A percentile compares a stretch with the other conserved stretches of the same genome.
Evolutionary conservation across 2,797 vertebrate species (phyloP).

Genomic region (Sebastes trivittatus): DNA sequence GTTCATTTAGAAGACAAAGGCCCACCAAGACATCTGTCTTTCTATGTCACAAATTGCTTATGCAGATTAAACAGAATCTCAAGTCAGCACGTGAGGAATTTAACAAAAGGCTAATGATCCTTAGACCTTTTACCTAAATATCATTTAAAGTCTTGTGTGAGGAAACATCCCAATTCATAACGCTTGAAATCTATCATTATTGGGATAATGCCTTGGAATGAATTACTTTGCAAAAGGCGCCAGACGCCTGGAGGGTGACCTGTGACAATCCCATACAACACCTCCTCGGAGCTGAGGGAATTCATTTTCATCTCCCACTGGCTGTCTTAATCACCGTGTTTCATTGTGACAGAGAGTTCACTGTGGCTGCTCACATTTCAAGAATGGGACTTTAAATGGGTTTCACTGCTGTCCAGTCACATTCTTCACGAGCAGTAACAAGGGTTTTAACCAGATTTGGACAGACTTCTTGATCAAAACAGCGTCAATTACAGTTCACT

Average conservation of each 20-base stretch:
- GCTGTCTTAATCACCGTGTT: conserved; percentile 82
- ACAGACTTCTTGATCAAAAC: conserved; percentile 40
- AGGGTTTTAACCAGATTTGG: conserved; percentile 19
- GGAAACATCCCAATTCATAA: conserved; percentile 84
- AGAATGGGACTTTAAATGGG: conserved; percentile 37
- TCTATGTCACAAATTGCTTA: conserved; percentile 34
- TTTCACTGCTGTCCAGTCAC: conserved; percentile 31
- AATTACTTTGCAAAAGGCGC: conserved; percentile 79
- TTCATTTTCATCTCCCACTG: conserved; percentile 86
- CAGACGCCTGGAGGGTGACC: conserved; percentile 78
- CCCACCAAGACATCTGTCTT: neutral
- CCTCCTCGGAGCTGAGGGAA: conserved; percentile 76
- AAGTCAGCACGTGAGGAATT: conserved; percentile 60
- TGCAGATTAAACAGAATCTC: conserved; percentile 52
- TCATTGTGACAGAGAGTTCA: conserved; percentile 82
- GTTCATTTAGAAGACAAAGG: neutral
- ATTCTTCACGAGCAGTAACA: conserved; percentile 28
- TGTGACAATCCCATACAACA: conserved; percentile 79
- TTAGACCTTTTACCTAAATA: conserved; percentile 79
- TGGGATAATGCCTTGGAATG: conserved; percentile 80
- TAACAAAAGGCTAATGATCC: conserved; percentile 68
- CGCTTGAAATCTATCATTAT: conserved; percentile 82
- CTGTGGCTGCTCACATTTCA: conserved; percentile 73
- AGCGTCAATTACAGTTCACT: conserved; percentile 6
- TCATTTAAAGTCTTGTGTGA: conserved; percentile 77